These are phyloP conservation scores for Eupithecia inturbata DNA, from an alignment of 2,888 invertebrate species.

Conservation along the genomic window DNA sequence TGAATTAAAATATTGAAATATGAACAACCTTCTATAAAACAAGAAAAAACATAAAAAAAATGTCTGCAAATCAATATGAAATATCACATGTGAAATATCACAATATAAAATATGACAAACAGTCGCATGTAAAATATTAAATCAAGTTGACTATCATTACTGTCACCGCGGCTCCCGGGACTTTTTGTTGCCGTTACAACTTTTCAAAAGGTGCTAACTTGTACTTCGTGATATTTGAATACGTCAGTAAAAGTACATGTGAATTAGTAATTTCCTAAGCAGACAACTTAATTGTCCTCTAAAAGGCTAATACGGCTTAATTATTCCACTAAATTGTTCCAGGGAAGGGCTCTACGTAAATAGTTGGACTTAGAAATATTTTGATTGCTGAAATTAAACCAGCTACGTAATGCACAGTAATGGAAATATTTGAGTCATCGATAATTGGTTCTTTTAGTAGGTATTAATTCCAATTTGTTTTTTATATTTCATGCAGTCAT, in stretches of 20 bases:
- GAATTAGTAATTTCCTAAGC: constrained; percentile 69
- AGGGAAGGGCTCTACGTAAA: constrained; percentile 38
- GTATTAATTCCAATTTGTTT: constrained; percentile 7
- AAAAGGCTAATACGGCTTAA: constrained; percentile 46
- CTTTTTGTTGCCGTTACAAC: constrained; percentile 46
- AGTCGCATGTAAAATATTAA: constrained; percentile 29
- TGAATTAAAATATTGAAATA: constrained; percentile 10
- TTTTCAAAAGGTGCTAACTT: constrained; percentile 73
- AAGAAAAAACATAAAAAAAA: too few species aligned
- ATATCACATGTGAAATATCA: constrained; percentile 15
- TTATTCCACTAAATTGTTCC: constrained; percentile 44
- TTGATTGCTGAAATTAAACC: constrained; percentile 42
- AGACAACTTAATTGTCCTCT: constrained; percentile 55
- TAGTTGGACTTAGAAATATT: constrained; percentile 41
- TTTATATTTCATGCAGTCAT: constrained; percentile 37
- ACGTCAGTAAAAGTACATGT: constrained; percentile 66
- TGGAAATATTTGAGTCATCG: constrained; percentile 14
- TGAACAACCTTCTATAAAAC: constrained; percentile 9
- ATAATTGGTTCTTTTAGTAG: constrained; percentile 6
- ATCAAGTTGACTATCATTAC: constrained; percentile 39
- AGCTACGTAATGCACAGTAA: constrained; percentile 10
- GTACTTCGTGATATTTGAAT: constrained; percentile 74
- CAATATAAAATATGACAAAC: neutral
- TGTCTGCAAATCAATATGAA: constrained; percentile 13
- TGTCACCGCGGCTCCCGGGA: constrained; percentile 29